Evolutionary conservation across 1,140 invertebrate genomes (phyloP).

Genomic region (Lysiphlebus fabarum): DNA sequence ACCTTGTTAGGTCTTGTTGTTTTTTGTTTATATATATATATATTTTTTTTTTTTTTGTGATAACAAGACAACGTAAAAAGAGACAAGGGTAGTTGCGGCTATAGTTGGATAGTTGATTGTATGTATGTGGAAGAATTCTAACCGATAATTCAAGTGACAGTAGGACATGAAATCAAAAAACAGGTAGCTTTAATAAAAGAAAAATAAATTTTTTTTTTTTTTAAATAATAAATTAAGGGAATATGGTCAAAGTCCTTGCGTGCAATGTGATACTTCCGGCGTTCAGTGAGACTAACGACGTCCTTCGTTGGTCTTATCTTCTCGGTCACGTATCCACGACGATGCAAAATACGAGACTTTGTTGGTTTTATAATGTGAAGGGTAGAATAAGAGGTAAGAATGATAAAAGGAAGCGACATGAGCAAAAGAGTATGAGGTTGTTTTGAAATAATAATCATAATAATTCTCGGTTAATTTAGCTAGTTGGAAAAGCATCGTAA

Average conservation of each 20-base stretch:
- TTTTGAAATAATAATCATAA: constrained; percentile 45
- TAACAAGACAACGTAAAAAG: background rate
- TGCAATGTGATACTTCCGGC: constrained; percentile 51
- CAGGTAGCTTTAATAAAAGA: constrained; percentile 17
- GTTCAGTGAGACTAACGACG: constrained; percentile 50
- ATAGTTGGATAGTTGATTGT: background rate
- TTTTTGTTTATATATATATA: too few species aligned
- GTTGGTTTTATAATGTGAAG: constrained; percentile 33
- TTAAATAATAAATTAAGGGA: background rate
- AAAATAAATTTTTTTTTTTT: constrained; percentile 23
- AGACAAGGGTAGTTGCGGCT: background rate
- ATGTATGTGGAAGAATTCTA: constrained; percentile 1
- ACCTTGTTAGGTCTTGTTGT: too few species aligned
- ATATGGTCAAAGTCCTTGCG: constrained; percentile 42
- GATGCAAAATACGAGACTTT: constrained; percentile 24
- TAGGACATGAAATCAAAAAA: constrained; percentile 20
- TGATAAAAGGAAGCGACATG: background rate
- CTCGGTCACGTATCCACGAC: constrained; percentile 45
- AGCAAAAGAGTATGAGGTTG: constrained; percentile 13
- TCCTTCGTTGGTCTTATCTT: constrained; percentile 49
- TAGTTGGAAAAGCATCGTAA: constrained; percentile 42
- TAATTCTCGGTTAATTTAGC: constrained; percentile 52
- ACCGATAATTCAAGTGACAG: constrained; percentile 16
- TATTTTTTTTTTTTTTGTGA: too few species aligned
- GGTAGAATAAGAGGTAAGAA: constrained; percentile 36